A percentile compares a stretch with the other conserved stretches of the same genome.
phyloP scores from a whole-genome alignment of 2,888 invertebrate species.

The Scaptomyza parva region DNA sequence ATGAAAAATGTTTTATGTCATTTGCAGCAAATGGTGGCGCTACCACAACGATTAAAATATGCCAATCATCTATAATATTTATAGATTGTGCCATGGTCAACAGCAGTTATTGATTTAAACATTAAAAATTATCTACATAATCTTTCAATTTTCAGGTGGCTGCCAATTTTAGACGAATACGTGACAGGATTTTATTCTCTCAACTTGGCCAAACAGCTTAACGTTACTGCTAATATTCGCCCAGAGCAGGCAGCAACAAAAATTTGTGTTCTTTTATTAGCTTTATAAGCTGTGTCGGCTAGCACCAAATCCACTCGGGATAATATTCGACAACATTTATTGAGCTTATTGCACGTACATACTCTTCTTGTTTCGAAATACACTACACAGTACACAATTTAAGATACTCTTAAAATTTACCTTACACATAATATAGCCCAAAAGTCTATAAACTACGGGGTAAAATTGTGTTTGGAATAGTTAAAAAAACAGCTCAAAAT shows the following conservation, averaged over 20 bases:
- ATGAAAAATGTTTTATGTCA: constrained; percentile 45
- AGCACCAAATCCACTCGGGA: too few species aligned
- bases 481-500: too few species aligned
- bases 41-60: constrained; percentile 40
- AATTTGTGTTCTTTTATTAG: too few species aligned
- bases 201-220: constrained; percentile 29
- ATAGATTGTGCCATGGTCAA: constrained; percentile 2
- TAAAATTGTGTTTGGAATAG: constrained; percentile 7
- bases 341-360: not conserved
- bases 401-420: too few species aligned
- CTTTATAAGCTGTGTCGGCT: too few species aligned
- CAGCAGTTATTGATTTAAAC: constrained; percentile 22
- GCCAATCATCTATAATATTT: constrained; percentile 16
- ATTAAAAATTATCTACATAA: constrained; percentile 42
- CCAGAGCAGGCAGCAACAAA: not conserved
- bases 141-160: constrained; percentile 53
- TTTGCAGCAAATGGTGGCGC: constrained; percentile 37
- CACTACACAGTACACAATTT: too few species aligned
- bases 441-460: not conserved
- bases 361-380: not conserved
- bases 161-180: constrained; percentile 35
- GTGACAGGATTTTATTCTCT: constrained; percentile 45
- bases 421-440: too few species aligned
- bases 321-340: too few species aligned
- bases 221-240: constrained; percentile 22